Percentiles rank a stretch among this genome's conserved stretches.
These are phyloP conservation scores for Rhysida immarginata DNA, from an alignment of 1,140 invertebrate species.

Conservation along the genomic window DNA sequence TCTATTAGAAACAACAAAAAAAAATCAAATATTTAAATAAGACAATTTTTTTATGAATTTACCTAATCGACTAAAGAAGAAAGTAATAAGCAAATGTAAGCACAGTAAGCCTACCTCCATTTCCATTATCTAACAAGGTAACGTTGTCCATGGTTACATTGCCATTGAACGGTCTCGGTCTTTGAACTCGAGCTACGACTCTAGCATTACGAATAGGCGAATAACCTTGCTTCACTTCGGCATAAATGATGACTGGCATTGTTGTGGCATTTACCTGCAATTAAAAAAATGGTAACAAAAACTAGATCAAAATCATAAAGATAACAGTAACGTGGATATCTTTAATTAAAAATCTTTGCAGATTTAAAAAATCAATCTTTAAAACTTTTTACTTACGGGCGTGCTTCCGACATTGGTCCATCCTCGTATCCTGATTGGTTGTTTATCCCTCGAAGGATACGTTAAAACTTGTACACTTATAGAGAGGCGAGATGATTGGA, in stretches of 20 bases:
- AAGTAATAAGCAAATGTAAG: too few relatives aligned
- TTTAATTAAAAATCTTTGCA: too few relatives aligned
- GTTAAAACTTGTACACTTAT: too few relatives aligned
- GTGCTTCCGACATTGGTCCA: too few relatives aligned
- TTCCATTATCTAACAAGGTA: conserved; percentile 41
- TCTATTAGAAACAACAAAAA: conserved; percentile 28
- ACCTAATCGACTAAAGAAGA: too few relatives aligned
- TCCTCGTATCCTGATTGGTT: neutral
- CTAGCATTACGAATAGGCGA: conserved; percentile 23
- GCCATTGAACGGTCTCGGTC: conserved; percentile 24
- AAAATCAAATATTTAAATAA: neutral
- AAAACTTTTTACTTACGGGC: too few relatives aligned
- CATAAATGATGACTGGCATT: conserved; percentile 20
- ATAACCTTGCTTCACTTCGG: conserved; percentile 22
- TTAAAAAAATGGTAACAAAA: neutral
- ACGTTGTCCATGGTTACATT: conserved; percentile 28
- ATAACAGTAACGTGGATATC: neutral
- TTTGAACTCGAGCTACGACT: conserved; percentile 22
- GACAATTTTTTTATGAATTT: too few relatives aligned
- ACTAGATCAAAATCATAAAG: neutral
- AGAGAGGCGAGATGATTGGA: too few relatives aligned
- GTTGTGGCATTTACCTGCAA: conserved; percentile 11
- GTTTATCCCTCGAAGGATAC: too few relatives aligned
- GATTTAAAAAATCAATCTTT: too few relatives aligned
- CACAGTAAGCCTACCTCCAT: conserved; percentile 23